Base-by-base conservation (phyloP, 2,113 vertebrate species). In the Nicator chloris region DNA sequence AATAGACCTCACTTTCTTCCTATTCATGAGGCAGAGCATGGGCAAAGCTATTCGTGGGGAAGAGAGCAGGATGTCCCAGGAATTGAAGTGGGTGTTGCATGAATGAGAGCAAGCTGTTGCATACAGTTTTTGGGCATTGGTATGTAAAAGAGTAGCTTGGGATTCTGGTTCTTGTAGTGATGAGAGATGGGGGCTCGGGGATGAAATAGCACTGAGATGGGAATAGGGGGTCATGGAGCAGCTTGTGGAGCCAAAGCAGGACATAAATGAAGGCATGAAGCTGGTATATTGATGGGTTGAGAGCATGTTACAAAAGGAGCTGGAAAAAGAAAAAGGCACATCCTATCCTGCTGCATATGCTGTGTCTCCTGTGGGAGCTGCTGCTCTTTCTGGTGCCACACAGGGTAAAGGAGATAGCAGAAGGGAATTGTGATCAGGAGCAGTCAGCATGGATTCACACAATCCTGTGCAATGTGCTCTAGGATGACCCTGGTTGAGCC, bases 131-230 rank as follows among this genome's bases (percentile, higher is more conserved):
- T 35, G 49, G 14, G 17, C 61, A 31, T 69, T 28, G 5, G 13
- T 37, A 19, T 15, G 13, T 47, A 28, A 50, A 75, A 82, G 27
- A 10, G 7, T 53, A 18, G 27, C 9, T 11, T 59, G 13, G 33
- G 44, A 51, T 88, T 92, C n/a, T 61, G n/a, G 22, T 49, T 86
- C 72, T 37, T 77, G 9, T 63, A 27, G 28, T 7, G 13, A 16
- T 33, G 26, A 75, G 39, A 45, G 45, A 59, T 42, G 21, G 20
- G 15, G 6, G 4, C 28, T 57, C 0, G 0, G 28, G 54, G 10
- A 10, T 61, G 26, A 60, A 37, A 14, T 11, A 21, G 22, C 28
- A 17, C 20, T 50, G 45, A 23, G 24, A 4, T 60, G 28, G 26
- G 37, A 91, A 17, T 78, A 45, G 0, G 0, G 35, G 2, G 4